phyloP scores from a whole-genome alignment of 2,888 invertebrate species.

The Perdita meconis region DNA sequence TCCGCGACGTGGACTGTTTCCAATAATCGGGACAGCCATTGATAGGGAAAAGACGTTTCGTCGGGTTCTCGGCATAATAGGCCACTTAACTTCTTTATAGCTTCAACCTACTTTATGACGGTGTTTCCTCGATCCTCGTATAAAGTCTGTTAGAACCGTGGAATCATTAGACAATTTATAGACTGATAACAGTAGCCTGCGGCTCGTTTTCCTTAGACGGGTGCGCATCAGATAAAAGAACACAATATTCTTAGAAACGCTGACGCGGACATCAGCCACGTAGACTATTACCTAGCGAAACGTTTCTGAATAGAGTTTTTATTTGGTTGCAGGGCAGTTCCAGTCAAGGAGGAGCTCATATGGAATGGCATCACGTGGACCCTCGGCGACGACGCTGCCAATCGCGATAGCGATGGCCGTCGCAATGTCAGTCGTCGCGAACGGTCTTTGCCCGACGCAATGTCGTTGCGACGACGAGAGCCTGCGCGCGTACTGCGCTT shows the following conservation, averaged over 20 bases:
- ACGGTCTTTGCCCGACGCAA: conserved; percentile 91
- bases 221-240: too few relatives aligned
- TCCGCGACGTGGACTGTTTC: conserved; percentile 35
- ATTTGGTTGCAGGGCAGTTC: conserved; percentile 74
- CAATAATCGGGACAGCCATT: conserved; percentile 19
- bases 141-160: too few relatives aligned
- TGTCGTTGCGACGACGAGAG: conserved; percentile 93
- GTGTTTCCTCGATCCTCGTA: too few relatives aligned
- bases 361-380: conserved; percentile 85
- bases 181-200: too few relatives aligned
- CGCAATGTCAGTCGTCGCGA: conserved; percentile 83
- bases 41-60: neutral
- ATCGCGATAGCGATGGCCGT: conserved; percentile 83
- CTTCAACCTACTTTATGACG: conserved; percentile 1
- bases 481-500: conserved; percentile 90
- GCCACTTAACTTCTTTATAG: neutral
- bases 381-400: conserved; percentile 85
- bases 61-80: neutral
- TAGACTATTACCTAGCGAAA: neutral
- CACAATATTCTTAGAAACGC: too few relatives aligned
- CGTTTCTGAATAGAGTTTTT: neutral
- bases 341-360: conserved; percentile 78
- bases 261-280: neutral
- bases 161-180: too few relatives aligned
- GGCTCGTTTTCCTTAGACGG: too few relatives aligned